These are phyloP conservation scores for Phyto melanocephala DNA, from an alignment of 2,888 invertebrate species.

Conservation along the genomic window DNA sequence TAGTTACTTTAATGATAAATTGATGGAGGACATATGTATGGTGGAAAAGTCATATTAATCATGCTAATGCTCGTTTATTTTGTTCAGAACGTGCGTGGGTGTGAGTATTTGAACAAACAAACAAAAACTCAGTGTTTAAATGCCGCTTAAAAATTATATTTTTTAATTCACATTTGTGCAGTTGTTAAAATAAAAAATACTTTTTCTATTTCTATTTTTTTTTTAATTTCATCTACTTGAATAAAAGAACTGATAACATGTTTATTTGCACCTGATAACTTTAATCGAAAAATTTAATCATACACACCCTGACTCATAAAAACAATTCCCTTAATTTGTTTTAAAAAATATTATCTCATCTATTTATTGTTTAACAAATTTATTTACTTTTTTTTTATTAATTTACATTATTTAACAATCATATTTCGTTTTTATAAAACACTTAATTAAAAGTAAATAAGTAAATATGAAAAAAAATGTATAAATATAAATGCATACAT, in stretches of 20 bases:
- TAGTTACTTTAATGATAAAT: no score
- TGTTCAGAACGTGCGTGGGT: no score
- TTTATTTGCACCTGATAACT: constrained; percentile 12
- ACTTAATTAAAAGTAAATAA: constrained; percentile 28
- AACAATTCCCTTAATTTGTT: constrained; percentile 4
- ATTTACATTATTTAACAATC: constrained; percentile 24
- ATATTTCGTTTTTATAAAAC: not conserved
- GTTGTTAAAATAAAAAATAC: no score
- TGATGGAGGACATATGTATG: no score
- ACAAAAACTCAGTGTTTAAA: no score
- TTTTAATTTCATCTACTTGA: not conserved
- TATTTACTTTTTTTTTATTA: not conserved
- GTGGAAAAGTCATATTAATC: no score
- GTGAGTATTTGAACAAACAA: no score
- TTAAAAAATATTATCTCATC: not conserved
- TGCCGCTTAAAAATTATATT: not conserved
- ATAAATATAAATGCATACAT: not conserved
- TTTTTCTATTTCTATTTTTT: not conserved
- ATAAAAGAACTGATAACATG: not conserved
- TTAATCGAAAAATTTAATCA: not conserved
- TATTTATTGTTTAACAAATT: not conserved
- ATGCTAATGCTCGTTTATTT: no score
- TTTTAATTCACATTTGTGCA: not conserved
- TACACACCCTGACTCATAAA: not conserved
- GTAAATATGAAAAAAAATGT: not conserved